These are phyloP conservation scores for Neolamprologus falcicula DNA, from an alignment of 2,113 vertebrate species.

Conservation along the genomic window DNA sequence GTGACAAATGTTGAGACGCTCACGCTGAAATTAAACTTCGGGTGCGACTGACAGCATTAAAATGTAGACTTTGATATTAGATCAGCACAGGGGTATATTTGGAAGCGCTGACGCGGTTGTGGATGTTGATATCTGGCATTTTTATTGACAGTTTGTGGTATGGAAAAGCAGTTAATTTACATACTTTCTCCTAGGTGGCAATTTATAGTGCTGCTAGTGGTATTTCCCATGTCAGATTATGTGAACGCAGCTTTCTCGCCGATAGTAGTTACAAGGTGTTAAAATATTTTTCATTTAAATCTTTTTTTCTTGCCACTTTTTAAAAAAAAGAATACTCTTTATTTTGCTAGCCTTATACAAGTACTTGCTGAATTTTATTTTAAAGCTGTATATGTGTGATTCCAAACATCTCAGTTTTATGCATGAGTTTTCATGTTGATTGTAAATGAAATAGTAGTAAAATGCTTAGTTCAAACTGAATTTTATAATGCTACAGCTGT, in stretches of 20 bases:
- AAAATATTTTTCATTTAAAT: neutral
- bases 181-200: neutral
- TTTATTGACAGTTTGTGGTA: neutral
- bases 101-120: neutral
- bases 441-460: neutral
- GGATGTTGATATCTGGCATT: neutral
- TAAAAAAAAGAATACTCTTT: neutral
- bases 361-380: neutral
- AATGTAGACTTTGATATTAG: neutral
- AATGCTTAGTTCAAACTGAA: neutral
- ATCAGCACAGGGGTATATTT: slow-evolving; percentile 2
- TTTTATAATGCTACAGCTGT: neutral
- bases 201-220: neutral
- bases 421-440: neutral
- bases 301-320: neutral
- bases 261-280: neutral
- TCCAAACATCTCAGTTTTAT: neutral
- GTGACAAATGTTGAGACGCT: neutral
- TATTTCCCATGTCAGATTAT: neutral
- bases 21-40: neutral
- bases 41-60: neutral
- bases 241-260: neutral
- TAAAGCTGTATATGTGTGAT: neutral
- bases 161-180: neutral
- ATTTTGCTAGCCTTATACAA: neutral